These are phyloP conservation scores for Pogonus chalceus DNA, from an alignment of 1,140 invertebrate species.

Conservation along the genomic window DNA sequence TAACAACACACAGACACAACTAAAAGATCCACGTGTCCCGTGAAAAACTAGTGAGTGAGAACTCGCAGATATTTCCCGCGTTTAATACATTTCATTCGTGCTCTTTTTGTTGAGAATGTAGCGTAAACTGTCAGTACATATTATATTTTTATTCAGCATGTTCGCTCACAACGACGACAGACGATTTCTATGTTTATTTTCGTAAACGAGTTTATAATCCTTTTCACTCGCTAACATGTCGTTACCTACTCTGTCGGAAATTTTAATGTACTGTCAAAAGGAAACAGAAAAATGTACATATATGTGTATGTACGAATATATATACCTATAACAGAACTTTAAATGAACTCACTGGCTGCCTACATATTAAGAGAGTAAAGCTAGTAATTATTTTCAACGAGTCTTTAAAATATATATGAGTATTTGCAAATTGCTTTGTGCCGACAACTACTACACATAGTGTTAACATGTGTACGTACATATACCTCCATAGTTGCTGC, in stretches of 20 bases:
- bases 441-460: too few species aligned
- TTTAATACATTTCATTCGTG: not conserved
- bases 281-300: not conserved
- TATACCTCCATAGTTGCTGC: too few species aligned
- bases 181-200: not conserved
- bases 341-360: not conserved
- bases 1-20: too few species aligned
- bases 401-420: not conserved
- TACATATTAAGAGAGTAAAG: not conserved
- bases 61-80: not conserved
- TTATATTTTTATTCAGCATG: constrained; percentile 3
- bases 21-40: not conserved
- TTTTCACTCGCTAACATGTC: not conserved
- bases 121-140: not conserved
- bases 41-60: not conserved
- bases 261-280: not conserved
- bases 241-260: not conserved
- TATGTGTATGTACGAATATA: too few species aligned
- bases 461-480: not conserved
- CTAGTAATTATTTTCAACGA: not conserved
- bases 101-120: not conserved
- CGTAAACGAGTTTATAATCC: not conserved
- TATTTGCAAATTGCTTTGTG: not conserved
- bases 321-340: not conserved
- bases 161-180: not conserved